Percentiles rank a stretch among this genome's conserved stretches.
These are phyloP conservation scores for Enchytraeus crypticus DNA, from an alignment of 2,888 invertebrate genomes.

Conservation along the genomic window DNA sequence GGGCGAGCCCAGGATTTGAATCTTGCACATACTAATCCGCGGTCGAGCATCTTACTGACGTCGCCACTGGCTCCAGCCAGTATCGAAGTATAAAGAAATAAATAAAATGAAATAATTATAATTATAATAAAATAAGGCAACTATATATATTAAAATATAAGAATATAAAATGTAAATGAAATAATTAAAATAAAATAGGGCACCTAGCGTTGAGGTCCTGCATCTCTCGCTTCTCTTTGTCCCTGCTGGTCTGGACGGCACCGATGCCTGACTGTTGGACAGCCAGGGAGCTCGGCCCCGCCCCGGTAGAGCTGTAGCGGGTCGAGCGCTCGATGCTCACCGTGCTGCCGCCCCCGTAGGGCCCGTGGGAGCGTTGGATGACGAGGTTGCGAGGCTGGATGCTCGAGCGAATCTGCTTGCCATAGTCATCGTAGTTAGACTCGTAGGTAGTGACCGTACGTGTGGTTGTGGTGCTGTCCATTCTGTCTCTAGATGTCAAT, in stretches of 20 bases:
- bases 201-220: slow-evolving; percentile 53
- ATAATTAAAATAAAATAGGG: too few relatives aligned
- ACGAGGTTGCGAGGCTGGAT: slow-evolving; percentile 17
- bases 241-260: slow-evolving; percentile 45
- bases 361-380: slow-evolving; percentile 18
- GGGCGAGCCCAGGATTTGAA: too few relatives aligned
- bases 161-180: too few relatives aligned
- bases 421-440: background rate
- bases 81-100: too few relatives aligned
- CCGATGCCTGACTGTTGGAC: slow-evolving; percentile 21
- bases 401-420: slow-evolving; percentile 16
- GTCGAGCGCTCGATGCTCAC: background rate
- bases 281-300: slow-evolving; percentile 33
- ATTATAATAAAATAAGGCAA: too few relatives aligned
- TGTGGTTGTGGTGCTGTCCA: background rate
- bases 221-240: slow-evolving; percentile 53
- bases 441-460: background rate
- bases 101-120: too few relatives aligned
- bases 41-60: too few relatives aligned
- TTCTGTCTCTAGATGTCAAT: too few relatives aligned
- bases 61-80: too few relatives aligned
- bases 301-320: background rate
- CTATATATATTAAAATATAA: too few relatives aligned
- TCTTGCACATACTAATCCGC: too few relatives aligned
- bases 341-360: slow-evolving; percentile 18